Conservation (phyloP, 2,113 vertebrate species). For the Phaethon lepturus region DNA sequence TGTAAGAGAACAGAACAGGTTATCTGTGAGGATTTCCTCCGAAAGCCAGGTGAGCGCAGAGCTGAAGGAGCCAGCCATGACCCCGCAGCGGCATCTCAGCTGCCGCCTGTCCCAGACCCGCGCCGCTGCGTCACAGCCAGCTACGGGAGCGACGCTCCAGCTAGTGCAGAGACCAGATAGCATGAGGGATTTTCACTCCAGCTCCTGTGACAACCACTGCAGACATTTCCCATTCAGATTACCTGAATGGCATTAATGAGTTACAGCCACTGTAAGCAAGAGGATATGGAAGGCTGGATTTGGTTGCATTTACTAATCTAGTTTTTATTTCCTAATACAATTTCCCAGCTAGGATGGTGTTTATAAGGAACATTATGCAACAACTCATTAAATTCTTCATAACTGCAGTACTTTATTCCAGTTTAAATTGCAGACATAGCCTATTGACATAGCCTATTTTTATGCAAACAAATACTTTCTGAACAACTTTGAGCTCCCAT, state of each 20-base stretch:
- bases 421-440: slow-evolving; percentile 39
- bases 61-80: neutral
- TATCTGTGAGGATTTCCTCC: accelerated
- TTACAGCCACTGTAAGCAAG: neutral
- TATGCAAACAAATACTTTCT: slow-evolving; percentile 60
- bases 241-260: neutral
- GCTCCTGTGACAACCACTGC: neutral
- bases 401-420: neutral
- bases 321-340: neutral
- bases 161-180: accelerated
- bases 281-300: neutral
- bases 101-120: accelerated
- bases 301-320: neutral
- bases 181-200: neutral
- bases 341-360: slow-evolving; percentile 10
- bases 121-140: accelerated
- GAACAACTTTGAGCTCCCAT: slow-evolving; percentile 41
- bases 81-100: accelerated
- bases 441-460: slow-evolving; percentile 23
- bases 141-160: accelerated
- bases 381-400: slow-evolving; percentile 50
- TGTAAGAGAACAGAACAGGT: accelerated
- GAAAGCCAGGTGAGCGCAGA: accelerated
- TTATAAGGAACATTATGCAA: neutral
- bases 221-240: neutral